Percentiles rank a stretch among this genome's conserved stretches.
phyloP scores from a whole-genome alignment of 1,140 invertebrate genomes.

The Cryptotermes secundus region DNA sequence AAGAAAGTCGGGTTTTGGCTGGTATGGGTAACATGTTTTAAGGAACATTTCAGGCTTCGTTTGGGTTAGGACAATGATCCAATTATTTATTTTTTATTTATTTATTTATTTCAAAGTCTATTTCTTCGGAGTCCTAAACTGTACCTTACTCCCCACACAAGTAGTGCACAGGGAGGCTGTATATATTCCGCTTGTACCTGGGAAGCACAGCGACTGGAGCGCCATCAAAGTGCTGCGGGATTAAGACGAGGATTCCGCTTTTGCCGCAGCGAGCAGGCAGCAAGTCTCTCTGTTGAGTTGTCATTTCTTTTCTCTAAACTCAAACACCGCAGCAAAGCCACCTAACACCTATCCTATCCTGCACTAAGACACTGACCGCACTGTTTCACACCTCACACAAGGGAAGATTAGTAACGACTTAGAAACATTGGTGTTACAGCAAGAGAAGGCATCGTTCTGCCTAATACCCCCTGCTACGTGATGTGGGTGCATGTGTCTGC shows the following conservation, averaged over 20 bases:
- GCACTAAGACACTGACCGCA: conserved; percentile 9
- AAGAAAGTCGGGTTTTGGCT: no score
- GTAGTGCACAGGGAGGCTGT: not conserved
- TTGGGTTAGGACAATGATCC: no score
- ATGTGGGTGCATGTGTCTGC: not conserved
- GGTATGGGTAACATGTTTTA: no score
- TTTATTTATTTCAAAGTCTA: not conserved
- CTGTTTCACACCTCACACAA: not conserved
- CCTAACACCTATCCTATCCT: conserved; percentile 2
- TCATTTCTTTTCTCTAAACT: conserved; percentile 7
- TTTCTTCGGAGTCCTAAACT: not conserved
- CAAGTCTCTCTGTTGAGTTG: not conserved
- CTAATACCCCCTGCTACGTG: not conserved
- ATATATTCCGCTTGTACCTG: not conserved
- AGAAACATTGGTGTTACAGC: not conserved
- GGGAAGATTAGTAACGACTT: not conserved
- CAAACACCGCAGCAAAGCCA: not conserved
- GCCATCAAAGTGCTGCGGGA: not conserved
- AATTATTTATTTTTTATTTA: no score
- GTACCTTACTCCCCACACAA: not conserved
- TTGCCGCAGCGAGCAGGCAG: not conserved
- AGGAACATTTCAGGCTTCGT: no score
- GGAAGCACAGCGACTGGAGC: not conserved
- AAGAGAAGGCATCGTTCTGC: not conserved
- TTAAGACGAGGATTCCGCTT: not conserved